Evolutionary conservation across 64 coral and sea anemone genomes (phyloP), one percentile per base, ranked within the genome.

Genomic region (Pachyseris speciosa): DNA sequence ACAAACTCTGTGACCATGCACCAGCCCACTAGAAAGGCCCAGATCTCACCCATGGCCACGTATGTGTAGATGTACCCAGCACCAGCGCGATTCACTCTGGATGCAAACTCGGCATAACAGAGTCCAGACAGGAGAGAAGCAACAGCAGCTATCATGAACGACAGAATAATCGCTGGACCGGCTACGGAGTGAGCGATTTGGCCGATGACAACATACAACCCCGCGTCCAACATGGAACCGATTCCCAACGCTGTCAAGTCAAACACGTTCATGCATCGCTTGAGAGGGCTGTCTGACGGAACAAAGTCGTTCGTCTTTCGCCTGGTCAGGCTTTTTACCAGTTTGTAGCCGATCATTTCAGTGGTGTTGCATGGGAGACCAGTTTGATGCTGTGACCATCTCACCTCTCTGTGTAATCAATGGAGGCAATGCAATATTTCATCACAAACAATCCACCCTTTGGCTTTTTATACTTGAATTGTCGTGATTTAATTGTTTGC

Each of bases 231-330:
- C 19, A 96, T 31, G 4, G 80, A 57, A 17, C 89, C 85, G n/a
- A 96, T 58, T 25, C 94, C 94, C 0, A 96, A 55, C 34, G 92
- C 91, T 55, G 94, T 96, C 52, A 96, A 72, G 75, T 96, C 94
- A 16, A 96, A 96, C 2, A 96, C 41, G 53, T 64, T 89, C 85
- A 96, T 84, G 37, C 94, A 96, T 39, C 73, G 29, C 33, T 51
- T 64, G 5, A 90, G 33, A 13, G 78, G 78, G 17, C 68, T 87
- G 83, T 94, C 93, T 19, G 64, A 48, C 30, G 43, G 47, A 4
- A 44, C 30, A 28, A 39, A 66, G 19, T 67, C 60, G 16, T 50
- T 16, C 25, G 87, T 78, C 60, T 68, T 89, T 36, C 26, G 41
- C 40, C 87, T 76, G 31, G 87, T 80, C 34, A 89, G 31, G 32